A percentile compares a stretch with the other conserved stretches of the same genome.
Evolutionary conservation across 2,888 invertebrate species (phyloP).

Genomic region (Brachynemurus nebulosus): DNA sequence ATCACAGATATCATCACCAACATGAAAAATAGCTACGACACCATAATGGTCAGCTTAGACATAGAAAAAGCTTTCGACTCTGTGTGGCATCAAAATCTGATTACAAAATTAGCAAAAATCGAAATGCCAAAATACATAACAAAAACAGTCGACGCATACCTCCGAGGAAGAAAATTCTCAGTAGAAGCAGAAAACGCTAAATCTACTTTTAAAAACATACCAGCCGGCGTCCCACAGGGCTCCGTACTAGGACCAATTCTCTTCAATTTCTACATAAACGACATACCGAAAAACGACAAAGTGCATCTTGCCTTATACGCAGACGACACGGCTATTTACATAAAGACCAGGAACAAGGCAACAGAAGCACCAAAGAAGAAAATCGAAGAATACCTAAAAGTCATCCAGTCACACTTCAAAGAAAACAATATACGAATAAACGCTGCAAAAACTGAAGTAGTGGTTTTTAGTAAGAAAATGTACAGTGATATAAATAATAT

Average conservation of each 20-base stretch:
- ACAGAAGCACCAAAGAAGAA: background rate
- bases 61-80: too few species aligned
- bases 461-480: background rate
- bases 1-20: conserved; percentile 16
- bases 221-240: conserved; percentile 22
- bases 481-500: background rate
- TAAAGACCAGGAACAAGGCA: conserved; percentile 2
- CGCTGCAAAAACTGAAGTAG: background rate
- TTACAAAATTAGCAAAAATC: conserved; percentile 15
- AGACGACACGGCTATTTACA: conserved; percentile 15
- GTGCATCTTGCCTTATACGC: conserved; percentile 13
- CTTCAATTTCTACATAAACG: conserved; percentile 17
- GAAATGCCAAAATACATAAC: conserved; percentile 15
- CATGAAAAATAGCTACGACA: conserved; percentile 18
- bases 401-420: background rate
- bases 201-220: conserved; percentile 13
- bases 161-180: conserved; percentile 14
- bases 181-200: conserved; percentile 14
- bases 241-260: conserved; percentile 17
- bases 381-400: background rate
- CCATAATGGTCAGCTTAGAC: conserved; percentile 22
- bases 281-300: conserved; percentile 16
- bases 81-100: conserved; percentile 21
- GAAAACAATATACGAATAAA: background rate
- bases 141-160: conserved; percentile 7